Evolutionary conservation across 2,888 invertebrate genomes (phyloP).

Genomic region (Pseudococcus longispinus): DNA sequence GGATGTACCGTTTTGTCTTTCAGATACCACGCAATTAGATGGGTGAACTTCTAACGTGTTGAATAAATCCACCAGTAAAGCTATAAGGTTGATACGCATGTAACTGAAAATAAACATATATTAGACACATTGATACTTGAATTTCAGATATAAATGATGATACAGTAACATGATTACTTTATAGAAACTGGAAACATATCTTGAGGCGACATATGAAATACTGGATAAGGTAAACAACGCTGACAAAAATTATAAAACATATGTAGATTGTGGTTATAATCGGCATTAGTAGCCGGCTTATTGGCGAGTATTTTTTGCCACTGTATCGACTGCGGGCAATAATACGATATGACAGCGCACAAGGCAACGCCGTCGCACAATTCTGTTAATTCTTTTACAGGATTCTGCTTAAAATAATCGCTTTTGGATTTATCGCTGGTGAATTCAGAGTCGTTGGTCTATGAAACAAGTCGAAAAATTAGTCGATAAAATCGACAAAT

Average conservation of each 20-base stretch:
- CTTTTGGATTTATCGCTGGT: background rate
- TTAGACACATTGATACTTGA: slow-evolving; percentile 32
- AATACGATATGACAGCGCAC: slow-evolving; percentile 86
- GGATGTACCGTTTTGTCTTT: slow-evolving; percentile 66
- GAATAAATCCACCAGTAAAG: slow-evolving; percentile 92
- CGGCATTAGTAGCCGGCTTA: slow-evolving; percentile 78
- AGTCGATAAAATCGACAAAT: background rate
- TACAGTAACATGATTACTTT: slow-evolving; percentile 42
- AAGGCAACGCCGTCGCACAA: slow-evolving; percentile 90
- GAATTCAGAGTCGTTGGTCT: slow-evolving; percentile 36
- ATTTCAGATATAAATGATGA: slow-evolving; percentile 29
- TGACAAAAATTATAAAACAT: slow-evolving; percentile 87
- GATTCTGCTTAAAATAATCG: slow-evolving; percentile 62
- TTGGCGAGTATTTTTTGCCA: slow-evolving; percentile 72
- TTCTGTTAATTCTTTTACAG: slow-evolving; percentile 81
- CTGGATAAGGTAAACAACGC: slow-evolving; percentile 82
- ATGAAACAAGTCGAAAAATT: background rate
- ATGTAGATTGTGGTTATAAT: slow-evolving; percentile 89
- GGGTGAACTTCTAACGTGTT: slow-evolving; percentile 93
- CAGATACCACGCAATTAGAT: slow-evolving; percentile 82
- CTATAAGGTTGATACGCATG: slow-evolving; percentile 89
- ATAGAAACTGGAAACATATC: slow-evolving; percentile 73
- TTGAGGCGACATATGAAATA: slow-evolving; percentile 94
- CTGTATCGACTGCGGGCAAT: slow-evolving; percentile 81
- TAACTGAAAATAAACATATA: slow-evolving; percentile 71